Evolutionary conservation across 1,140 invertebrate species (phyloP).

Genomic region (Spodoptera frugiperda): DNA sequence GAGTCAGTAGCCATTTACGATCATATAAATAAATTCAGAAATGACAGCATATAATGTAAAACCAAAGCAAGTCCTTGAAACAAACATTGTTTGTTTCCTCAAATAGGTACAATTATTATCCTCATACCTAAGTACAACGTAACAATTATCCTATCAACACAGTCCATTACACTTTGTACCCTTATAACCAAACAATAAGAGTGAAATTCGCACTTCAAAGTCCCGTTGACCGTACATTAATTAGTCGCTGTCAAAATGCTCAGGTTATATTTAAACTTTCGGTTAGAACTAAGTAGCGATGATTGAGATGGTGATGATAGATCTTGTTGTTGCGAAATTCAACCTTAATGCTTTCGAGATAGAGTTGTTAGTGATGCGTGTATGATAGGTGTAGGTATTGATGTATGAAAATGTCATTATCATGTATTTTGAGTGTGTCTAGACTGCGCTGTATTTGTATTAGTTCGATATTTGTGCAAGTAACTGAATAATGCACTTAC

Average conservation of each 20-base stretch:
- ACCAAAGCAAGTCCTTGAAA: too few species aligned
- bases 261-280: slow-evolving; percentile 13
- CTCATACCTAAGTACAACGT: too few species aligned
- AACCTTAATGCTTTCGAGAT: too few species aligned
- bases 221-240: neutral
- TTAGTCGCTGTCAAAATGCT: neutral
- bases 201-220: neutral
- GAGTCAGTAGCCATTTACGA: too few species aligned
- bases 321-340: slow-evolving; percentile 1
- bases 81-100: neutral
- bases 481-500: neutral
- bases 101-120: neutral
- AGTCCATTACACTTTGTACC: neutral
- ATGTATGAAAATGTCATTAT: slow-evolving; percentile 26
- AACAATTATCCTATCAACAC: too few species aligned
- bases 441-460: neutral
- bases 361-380: too few species aligned
- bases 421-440: slow-evolving; percentile 20
- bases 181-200: neutral
- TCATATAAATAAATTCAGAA: too few species aligned
- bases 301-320: slow-evolving; percentile 35
- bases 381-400: neutral
- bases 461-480: neutral
- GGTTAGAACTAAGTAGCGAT: slow-evolving; percentile 14
- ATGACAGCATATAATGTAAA: too few species aligned